These are phyloP conservation scores for Callorhinus ursinus DNA, from an alignment of 2,113 vertebrate genomes.

Conservation along the genomic window DNA sequence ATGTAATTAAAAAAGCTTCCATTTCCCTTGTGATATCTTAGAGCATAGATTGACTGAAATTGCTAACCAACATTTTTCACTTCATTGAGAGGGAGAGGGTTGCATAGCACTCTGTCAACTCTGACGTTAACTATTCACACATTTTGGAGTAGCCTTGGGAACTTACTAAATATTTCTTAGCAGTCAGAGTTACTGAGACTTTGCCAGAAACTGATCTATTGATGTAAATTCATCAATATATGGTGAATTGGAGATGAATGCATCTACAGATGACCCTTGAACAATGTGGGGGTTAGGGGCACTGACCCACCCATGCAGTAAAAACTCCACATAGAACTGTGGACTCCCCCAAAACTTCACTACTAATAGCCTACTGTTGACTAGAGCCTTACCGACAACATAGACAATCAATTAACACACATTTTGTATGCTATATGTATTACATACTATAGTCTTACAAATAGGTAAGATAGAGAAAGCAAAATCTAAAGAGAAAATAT, in stretches of 20 bases:
- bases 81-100: not conserved
- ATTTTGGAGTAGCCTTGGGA: not conserved
- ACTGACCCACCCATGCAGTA: not conserved
- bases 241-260: not conserved
- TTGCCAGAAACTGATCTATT: not conserved
- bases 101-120: not conserved
- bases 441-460: not conserved
- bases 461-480: not conserved
- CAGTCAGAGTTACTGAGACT: not conserved
- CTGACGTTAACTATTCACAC: not conserved
- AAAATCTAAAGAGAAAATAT: not conserved
- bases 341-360: not conserved
- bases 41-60: not conserved
- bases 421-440: not conserved
- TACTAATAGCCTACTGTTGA: not conserved
- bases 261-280: not conserved
- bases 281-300: not conserved
- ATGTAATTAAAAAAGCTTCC: not conserved
- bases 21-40: not conserved
- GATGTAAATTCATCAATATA: not conserved
- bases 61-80: not conserved
- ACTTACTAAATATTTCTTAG: not conserved
- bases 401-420: not conserved
- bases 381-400: not conserved
- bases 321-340: not conserved